Evolutionary conservation across 2,797 vertebrate species (phyloP).

Genomic region (Ctenochaetus hawaiiensis): DNA sequence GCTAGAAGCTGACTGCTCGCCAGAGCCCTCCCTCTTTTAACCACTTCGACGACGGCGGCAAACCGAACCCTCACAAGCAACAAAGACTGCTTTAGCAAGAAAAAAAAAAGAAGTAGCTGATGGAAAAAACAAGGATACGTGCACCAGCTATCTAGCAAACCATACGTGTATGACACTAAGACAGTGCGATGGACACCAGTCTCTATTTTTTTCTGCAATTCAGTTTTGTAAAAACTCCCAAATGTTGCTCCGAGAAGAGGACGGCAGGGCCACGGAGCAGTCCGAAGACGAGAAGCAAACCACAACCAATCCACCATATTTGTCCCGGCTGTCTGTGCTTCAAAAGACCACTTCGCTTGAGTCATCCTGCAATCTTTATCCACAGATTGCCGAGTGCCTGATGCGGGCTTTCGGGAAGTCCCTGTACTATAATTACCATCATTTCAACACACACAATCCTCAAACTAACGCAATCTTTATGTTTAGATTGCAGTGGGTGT

Average conservation of each 20-base stretch:
- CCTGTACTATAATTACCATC: constrained; percentile 59
- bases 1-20: constrained; percentile 8
- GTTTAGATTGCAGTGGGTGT: constrained; percentile 86
- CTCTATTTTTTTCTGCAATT: constrained; percentile 13
- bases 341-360: constrained; percentile 53
- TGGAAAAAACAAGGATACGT: constrained; percentile 36
- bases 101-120: neutral
- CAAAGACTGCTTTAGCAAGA: constrained; percentile 52
- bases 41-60: constrained; percentile 63
- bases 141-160: constrained; percentile 9
- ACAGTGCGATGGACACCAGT: constrained; percentile 17
- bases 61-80: constrained; percentile 35
- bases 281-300: constrained; percentile 57
- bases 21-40: constrained; percentile 78
- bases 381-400: constrained; percentile 81
- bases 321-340: constrained; percentile 60
- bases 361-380: constrained; percentile 86
- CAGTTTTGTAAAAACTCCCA: constrained; percentile 30
- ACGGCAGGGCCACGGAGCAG: constrained; percentile 53
- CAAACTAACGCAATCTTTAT: constrained; percentile 89
- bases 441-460: constrained; percentile 64
- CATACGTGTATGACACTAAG: neutral
- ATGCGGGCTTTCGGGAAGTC: constrained; percentile 53
- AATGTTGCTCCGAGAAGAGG: constrained; percentile 49
- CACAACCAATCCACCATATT: constrained; percentile 81